Conservation (phyloP, 2,113 vertebrate species). For the Tragulus kanchil region DNA sequence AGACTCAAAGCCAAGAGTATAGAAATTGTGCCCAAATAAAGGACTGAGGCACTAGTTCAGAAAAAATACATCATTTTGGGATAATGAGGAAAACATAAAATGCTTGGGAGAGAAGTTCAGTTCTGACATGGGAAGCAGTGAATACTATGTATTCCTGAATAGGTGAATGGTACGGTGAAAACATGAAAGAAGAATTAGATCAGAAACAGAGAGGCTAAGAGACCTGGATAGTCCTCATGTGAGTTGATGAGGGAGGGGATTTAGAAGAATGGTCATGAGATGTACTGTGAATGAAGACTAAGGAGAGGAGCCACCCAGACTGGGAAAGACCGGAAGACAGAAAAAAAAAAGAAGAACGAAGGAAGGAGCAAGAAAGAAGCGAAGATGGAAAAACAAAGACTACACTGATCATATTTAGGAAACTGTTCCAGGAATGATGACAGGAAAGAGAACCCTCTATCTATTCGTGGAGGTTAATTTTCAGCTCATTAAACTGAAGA, state of each 20-base stretch:
- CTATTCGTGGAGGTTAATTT: not conserved
- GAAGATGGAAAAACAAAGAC: not conserved
- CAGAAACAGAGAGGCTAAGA: conserved; percentile 6
- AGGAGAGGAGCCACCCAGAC: not conserved
- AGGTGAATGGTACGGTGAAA: not conserved
- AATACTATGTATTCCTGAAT: conserved; percentile 20
- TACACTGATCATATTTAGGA: not conserved
- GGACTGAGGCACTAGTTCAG: not conserved
- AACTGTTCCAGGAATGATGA: not conserved
- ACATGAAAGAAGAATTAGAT: not conserved
- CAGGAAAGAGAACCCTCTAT: not conserved
- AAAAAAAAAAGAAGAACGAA: not conserved
- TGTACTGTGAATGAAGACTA: not conserved
- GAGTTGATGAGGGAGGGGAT: not conserved
- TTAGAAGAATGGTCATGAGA: not conserved
- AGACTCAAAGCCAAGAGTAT: conserved; percentile 15
- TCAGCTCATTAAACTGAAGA: not conserved
- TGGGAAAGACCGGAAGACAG: not conserved
- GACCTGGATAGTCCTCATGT: not conserved
- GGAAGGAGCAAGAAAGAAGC: not conserved
- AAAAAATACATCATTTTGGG: conserved; percentile 22
- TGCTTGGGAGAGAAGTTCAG: not conserved
- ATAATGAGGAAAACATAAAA: conserved; percentile 21
- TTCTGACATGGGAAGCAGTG: not conserved
- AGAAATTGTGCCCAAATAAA: not conserved